Evolutionary conservation across 2,888 invertebrate species (phyloP).

Genomic region (Erpobdella octoculata): DNA sequence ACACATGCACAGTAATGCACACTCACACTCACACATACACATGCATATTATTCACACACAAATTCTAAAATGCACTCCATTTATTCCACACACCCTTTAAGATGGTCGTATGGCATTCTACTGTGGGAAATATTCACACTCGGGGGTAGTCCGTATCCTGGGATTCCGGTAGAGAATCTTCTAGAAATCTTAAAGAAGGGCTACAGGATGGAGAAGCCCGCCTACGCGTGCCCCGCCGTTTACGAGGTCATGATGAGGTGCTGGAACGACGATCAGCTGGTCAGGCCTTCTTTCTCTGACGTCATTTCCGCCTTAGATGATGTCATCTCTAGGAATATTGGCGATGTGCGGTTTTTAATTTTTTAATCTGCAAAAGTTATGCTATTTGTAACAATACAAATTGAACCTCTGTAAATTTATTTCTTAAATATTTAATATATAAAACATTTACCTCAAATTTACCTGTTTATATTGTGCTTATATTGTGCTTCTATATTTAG

Average conservation of each 20-base stretch:
- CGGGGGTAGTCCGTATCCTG: constrained; percentile 93
- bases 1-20: too few species aligned
- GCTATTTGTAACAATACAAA: too few species aligned
- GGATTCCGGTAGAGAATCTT: constrained; percentile 85
- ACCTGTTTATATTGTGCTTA: too few species aligned
- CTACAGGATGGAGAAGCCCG: constrained; percentile 88
- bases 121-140: constrained; percentile 98
- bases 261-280: constrained; percentile 84
- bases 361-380: too few species aligned
- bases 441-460: not conserved
- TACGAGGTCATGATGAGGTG: constrained; percentile 92
- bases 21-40: too few species aligned
- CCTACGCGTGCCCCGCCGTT: constrained; percentile 87
- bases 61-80: too few species aligned
- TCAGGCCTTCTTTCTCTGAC: constrained; percentile 72
- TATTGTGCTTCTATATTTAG: not conserved
- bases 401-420: too few species aligned
- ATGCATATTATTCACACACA: too few species aligned
- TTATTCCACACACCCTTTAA: constrained; percentile 67
- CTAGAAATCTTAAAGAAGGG: constrained; percentile 83
- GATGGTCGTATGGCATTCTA: constrained; percentile 91
- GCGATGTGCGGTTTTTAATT: not conserved
- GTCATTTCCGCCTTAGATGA: constrained; percentile 5
- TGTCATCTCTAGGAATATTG: not conserved
- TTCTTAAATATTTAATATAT: not conserved